Base-by-base conservation (phyloP, 2,888 invertebrate species). In the Euzophera pinguis region DNA sequence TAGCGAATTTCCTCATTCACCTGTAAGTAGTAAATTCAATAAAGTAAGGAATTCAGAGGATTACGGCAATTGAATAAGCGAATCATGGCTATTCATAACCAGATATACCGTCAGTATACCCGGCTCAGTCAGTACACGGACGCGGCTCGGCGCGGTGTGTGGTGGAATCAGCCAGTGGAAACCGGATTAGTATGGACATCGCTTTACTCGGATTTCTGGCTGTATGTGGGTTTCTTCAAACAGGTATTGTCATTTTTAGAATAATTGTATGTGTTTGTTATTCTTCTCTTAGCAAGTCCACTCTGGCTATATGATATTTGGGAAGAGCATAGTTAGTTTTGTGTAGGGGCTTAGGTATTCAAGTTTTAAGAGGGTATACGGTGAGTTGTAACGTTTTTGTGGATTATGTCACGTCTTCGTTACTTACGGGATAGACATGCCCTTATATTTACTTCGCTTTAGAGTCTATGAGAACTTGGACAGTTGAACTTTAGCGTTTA, bases 11-110 rank as follows among this genome's bases (percentile, higher is more conserved):
- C 22, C 22, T 2, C 5, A 22, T 22, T 22, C 22, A 22, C 2
- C 5, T 22, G 2, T 22, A 22, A 3, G 5, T 22, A 22, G 22
- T 22, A 3, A 22, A 22, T 22, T 2, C 22, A 22, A 9, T 3
- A 14, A 39, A 9, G 14, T 8, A 5, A 10, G 6, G 9, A 16
- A 39, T 84, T 84, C 62, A 69, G 66, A 67, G 67, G 72, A 78
- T 80, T 75, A 78, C 63, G 63, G 63, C 83, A 86, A 87, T 86
- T 87, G 88, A 73, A 86, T 87, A 87, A 86, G 71, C 76, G 78
- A 45, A 41, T 22, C 45, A 53, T 53, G 55, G 56, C 22, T 17
- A 41, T 32, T 9, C 10, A 29, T 10, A 10, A 32, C 32, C 22
- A 22, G 22, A n/a, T 22, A 22, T 22, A 22, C 22, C 22, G 22